Evolutionary conservation across 2,888 invertebrate species (phyloP), one percentile per base, ranked within the genome.

Genomic region (Scotopteryx bipunctaria): DNA sequence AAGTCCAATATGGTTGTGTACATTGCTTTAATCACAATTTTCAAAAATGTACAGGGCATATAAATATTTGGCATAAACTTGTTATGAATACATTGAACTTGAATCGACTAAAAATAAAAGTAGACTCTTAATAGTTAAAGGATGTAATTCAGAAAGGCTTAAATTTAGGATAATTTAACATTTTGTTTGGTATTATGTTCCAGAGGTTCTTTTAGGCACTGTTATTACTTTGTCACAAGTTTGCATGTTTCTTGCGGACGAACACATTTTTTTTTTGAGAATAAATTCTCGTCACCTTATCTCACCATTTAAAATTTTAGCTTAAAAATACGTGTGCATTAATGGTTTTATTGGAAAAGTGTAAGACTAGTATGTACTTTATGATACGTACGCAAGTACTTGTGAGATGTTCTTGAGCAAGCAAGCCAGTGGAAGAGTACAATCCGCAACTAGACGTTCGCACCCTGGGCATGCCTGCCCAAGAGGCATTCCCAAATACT

Each of bases 201-300:
- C 64, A 76, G 87, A 87, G 87, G 87, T 87, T 87, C 86, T 86
- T 86, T 86, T 84, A 83, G 78, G 86, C 87, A 86, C 76, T 77
- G 71, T 63, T 51, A 59, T 44, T 57, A 35, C 52, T 48, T 42
- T 50, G 36, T 43, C 50, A 65, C 57, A 69, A 77, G 69, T 78
- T 77, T 72, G 67, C 72, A 74, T 75, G 79, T 76, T 77, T 69
- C 70, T 21, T 6, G 27, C 29, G 37, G 16, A 58, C 61, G 59
- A 59, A 62, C 69, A 66, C 61, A 63, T 66, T 59, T 46, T 44
- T n/a, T 59, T 56, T 61, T 47, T 52, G 44, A 42, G 15, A 60
- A 55, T n/a, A 14, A 38, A n/a, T 36, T 33, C 32, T 25, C 8
- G 9, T 11, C 5, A 2, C 32, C n/a, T 69, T 69, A 71, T 70